Evolutionary conservation across 2,113 vertebrate genomes (phyloP).

Genomic region (Cygnus buccinator): DNA sequence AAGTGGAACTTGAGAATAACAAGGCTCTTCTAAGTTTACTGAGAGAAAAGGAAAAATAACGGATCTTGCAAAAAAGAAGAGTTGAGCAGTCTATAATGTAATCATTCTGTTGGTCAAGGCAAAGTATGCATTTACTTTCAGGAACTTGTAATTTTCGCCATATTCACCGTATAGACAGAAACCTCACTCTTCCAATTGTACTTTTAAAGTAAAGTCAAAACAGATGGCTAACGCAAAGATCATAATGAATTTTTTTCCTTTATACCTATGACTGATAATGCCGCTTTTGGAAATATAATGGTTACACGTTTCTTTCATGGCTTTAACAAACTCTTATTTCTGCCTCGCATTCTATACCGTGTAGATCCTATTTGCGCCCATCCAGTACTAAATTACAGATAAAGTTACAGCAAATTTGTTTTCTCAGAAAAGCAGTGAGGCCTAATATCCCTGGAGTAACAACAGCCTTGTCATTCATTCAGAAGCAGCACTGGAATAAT

Average conservation of each 20-base stretch:
- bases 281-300: slow-evolving; percentile 87
- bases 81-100: neutral
- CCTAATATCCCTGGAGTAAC: slow-evolving; percentile 90
- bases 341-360: slow-evolving; percentile 86
- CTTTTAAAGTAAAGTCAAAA: slow-evolving; percentile 85
- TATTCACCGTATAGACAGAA: slow-evolving; percentile 15
- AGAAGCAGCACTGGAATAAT: slow-evolving; percentile 84
- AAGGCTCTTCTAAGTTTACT: neutral
- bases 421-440: slow-evolving; percentile 94
- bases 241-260: slow-evolving; percentile 82
- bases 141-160: slow-evolving; percentile 25
- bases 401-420: slow-evolving; percentile 99
- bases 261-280: slow-evolving; percentile 83
- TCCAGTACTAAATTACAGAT: slow-evolving; percentile 94
- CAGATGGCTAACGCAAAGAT: slow-evolving; percentile 84
- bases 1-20: neutral
- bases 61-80: neutral
- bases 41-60: neutral
- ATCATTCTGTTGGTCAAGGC: neutral
- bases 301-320: slow-evolving; percentile 84
- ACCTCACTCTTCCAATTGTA: neutral
- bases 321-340: slow-evolving; percentile 87
- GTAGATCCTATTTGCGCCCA: slow-evolving; percentile 91
- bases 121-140: neutral
- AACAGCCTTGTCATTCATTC: slow-evolving; percentile 91